These are phyloP conservation scores for Rhabdophis nuchalis DNA, from an alignment of 2,797 vertebrate genomes.

Conservation along the genomic window DNA sequence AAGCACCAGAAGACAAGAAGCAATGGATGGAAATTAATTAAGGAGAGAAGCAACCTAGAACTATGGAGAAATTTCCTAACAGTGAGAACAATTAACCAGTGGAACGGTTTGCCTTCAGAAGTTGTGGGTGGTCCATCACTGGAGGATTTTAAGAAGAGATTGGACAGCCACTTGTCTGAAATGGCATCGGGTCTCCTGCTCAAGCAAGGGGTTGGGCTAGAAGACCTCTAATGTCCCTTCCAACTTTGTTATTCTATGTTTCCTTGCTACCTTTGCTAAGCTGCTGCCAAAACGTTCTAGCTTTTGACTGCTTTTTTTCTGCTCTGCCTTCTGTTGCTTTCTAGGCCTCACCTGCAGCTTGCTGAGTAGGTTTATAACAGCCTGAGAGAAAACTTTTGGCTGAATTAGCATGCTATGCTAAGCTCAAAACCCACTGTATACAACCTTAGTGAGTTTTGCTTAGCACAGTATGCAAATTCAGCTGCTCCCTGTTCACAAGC, in stretches of 20 bases:
- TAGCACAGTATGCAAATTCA: background rate
- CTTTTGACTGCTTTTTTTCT: background rate
- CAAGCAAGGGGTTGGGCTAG: background rate
- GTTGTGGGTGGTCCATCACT: too few relatives aligned
- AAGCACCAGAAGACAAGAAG: background rate
- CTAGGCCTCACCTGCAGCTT: background rate
- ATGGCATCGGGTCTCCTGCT: background rate
- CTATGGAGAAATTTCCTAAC: background rate
- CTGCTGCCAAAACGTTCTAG: background rate
- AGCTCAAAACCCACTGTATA: background rate
- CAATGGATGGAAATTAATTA: background rate
- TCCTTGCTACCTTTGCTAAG: background rate
- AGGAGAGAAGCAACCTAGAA: background rate
- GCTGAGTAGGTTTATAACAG: background rate
- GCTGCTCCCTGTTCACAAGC: background rate
- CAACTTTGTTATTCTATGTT: background rate
- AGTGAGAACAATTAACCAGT: background rate
- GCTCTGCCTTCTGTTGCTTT: background rate
- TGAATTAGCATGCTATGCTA: background rate
- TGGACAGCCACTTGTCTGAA: background rate
- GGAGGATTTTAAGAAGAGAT: too few relatives aligned
- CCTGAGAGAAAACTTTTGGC: background rate
- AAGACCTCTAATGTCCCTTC: background rate
- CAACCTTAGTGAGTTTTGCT: background rate
- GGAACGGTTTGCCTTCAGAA: too few relatives aligned